phyloP scores from a whole-genome alignment of 2,888 invertebrate species.

The Pyrrhosoma nymphula region DNA sequence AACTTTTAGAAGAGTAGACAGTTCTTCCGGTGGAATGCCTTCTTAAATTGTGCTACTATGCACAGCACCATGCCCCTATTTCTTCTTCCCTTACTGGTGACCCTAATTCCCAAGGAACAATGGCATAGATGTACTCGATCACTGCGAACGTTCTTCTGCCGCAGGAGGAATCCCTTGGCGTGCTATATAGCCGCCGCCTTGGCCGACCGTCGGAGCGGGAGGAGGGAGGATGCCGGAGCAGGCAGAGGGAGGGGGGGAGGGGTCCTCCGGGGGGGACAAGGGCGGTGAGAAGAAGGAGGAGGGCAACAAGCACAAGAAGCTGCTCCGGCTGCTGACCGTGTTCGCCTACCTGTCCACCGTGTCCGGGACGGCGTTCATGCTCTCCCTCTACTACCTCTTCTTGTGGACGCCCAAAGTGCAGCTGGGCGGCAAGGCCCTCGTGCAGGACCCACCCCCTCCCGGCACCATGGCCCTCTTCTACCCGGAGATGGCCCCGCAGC shows the following conservation, averaged over 20 bases:
- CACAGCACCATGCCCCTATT: too few species aligned
- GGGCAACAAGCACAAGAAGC: conserved; percentile 32
- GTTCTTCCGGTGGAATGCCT: too few species aligned
- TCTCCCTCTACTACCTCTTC: conserved; percentile 90
- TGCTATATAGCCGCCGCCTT: too few species aligned
- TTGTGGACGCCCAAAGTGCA: conserved; percentile 87
- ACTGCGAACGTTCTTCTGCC: too few species aligned
- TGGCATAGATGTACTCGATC: too few species aligned
- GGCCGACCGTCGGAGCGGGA: not conserved
- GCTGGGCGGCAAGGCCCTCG: conserved; percentile 73
- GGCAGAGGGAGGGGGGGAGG: not conserved
- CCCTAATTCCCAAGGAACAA: too few species aligned
- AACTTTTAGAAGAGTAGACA: too few species aligned
- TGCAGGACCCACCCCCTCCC: conserved; percentile 42
- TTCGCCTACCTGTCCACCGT: conserved; percentile 91
- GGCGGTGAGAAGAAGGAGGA: not conserved
- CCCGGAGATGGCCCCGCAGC: conserved; percentile 68
- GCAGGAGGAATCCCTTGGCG: too few species aligned
- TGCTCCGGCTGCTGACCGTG: conserved; percentile 87
- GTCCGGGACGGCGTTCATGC: conserved; percentile 89
- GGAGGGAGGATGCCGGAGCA: not conserved
- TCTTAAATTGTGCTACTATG: too few species aligned
- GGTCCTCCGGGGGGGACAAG: not conserved
- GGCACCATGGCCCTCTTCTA: conserved; percentile 43
- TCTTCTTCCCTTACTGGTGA: too few species aligned